These are phyloP conservation scores for Brachymystax lenok DNA, from an alignment of 2,797 vertebrate genomes.

Conservation along the genomic window DNA sequence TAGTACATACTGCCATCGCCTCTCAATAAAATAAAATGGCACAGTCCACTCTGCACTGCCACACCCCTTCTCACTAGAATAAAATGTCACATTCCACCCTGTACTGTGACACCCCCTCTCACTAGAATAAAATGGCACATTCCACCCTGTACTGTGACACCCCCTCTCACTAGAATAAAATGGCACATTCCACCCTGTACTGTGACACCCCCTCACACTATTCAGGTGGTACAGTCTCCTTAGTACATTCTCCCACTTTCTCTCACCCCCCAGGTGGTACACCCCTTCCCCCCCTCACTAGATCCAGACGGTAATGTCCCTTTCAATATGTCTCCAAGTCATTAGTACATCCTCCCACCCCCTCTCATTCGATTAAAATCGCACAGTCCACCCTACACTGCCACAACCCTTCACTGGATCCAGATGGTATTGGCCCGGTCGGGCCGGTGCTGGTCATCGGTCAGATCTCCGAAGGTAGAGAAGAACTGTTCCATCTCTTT, in stretches of 20 bases:
- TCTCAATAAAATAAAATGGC: too few species aligned
- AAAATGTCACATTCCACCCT: too few species aligned
- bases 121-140: too few species aligned
- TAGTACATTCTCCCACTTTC: neutral
- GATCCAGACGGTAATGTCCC: slow-evolving; percentile 43
- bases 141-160: too few species aligned
- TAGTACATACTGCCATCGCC: too few species aligned
- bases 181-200: neutral
- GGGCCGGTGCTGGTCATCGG: slow-evolving; percentile 81
- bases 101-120: too few species aligned
- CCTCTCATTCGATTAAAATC: slow-evolving; percentile 10
- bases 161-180: too few species aligned
- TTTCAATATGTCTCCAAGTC: neutral
- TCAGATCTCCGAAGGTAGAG: slow-evolving; percentile 95
- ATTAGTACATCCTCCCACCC: slow-evolving; percentile 15
- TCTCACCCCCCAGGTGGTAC: too few species aligned
- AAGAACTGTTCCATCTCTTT: slow-evolving; percentile 99
- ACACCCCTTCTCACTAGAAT: too few species aligned
- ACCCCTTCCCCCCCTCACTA: slow-evolving; percentile 36
- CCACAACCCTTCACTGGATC: slow-evolving; percentile 86
- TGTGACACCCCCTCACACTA: neutral
- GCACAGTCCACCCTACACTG: neutral
- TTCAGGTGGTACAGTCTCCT: neutral
- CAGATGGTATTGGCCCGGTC: slow-evolving; percentile 93
- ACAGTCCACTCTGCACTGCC: too few species aligned